Conservation (phyloP, 2,797 vertebrate species). For the Alauda arvensis region DNA sequence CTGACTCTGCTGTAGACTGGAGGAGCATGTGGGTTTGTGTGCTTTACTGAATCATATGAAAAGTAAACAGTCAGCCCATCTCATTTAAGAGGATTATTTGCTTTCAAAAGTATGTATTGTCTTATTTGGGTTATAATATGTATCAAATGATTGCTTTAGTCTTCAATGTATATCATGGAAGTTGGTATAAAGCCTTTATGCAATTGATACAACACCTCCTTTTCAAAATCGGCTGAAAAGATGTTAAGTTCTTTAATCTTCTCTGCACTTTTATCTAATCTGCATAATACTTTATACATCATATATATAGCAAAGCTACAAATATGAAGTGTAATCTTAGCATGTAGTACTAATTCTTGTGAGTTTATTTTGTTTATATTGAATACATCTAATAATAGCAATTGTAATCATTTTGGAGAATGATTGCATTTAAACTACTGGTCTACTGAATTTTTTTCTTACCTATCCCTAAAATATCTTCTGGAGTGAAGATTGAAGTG, state of each 20-base stretch:
- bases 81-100: not conserved
- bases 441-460: not conserved
- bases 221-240: not conserved
- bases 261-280: not conserved
- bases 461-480: not conserved
- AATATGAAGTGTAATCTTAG: not conserved
- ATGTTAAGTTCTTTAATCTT: not conserved
- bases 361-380: not conserved
- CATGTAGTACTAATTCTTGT: not conserved
- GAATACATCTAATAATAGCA: not conserved
- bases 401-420: not conserved
- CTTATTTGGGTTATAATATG: not conserved
- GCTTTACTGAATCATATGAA: slow-evolving; percentile 43
- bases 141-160: not conserved
- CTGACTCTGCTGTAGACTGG: slow-evolving; percentile 39
- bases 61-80: slow-evolving; percentile 12
- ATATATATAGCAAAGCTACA: not conserved
- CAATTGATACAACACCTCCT: not conserved
- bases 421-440: not conserved
- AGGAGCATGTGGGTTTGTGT: slow-evolving; percentile 41
- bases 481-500: not conserved
- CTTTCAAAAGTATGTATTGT: not conserved
- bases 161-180: not conserved
- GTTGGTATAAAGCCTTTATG: not conserved
- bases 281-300: not conserved